Conservation (phyloP, 2,888 invertebrate species). For the Trissonchulus sp. region DNA sequence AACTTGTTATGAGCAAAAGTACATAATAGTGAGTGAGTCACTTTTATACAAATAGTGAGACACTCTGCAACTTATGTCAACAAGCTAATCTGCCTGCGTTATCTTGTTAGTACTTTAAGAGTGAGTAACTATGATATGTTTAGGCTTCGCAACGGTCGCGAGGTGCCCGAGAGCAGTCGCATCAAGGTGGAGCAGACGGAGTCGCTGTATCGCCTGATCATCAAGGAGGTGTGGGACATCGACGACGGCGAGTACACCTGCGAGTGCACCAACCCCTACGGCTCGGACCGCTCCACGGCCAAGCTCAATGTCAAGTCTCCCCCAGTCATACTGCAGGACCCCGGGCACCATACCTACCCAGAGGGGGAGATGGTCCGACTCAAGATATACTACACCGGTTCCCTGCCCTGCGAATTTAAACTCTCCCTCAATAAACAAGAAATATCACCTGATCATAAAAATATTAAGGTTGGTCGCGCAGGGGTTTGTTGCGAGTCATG, state of each 20-base stretch:
- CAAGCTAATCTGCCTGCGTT: too few species aligned
- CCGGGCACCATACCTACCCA: slow-evolving; percentile 78
- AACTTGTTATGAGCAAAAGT: too few species aligned
- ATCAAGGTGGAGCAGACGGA: slow-evolving; percentile 61
- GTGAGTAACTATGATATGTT: too few species aligned
- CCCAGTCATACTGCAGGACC: slow-evolving; percentile 82
- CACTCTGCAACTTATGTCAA: too few species aligned
- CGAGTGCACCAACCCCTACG: slow-evolving; percentile 85
- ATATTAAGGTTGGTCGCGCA: slow-evolving; percentile 22
- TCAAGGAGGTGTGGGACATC: slow-evolving; percentile 76
- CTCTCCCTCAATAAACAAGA: slow-evolving; percentile 75
- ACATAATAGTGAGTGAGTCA: too few species aligned
- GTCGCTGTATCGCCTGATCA: slow-evolving; percentile 75
- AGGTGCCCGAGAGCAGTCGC: slow-evolving; percentile 68
- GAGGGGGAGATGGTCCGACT: slow-evolving; percentile 95
- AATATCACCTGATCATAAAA: slow-evolving; percentile 54
- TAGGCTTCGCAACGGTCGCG: slow-evolving; percentile 74
- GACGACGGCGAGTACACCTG: slow-evolving; percentile 88
- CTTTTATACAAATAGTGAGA: too few species aligned
- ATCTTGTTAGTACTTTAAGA: too few species aligned
- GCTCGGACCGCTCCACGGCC: slow-evolving; percentile 78
- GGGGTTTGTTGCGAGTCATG: too few species aligned
- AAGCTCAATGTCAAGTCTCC: slow-evolving; percentile 86
- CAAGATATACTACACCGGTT: slow-evolving; percentile 91
- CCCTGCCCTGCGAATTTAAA: slow-evolving; percentile 83